Evolutionary conservation across 2,113 vertebrate genomes (phyloP), one percentile per base, ranked within the genome.

Genomic region (Pelecanus crispus): DNA sequence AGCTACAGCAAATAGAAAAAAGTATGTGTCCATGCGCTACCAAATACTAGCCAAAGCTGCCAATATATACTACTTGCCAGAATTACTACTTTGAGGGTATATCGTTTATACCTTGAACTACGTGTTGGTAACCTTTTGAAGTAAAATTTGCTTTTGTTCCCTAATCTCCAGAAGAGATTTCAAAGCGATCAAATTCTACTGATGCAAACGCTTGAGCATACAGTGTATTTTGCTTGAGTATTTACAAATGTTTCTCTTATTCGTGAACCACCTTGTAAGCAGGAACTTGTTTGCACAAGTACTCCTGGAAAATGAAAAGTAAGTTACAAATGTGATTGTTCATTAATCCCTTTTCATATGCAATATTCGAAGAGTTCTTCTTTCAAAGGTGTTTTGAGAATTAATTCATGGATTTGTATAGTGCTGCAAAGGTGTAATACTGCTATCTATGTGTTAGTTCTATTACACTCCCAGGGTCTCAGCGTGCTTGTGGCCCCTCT

Each of bases 191-290:
- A 87, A 7, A 91, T 72, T 67, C 83, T 67, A 66, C 59, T 28
- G 75, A 83, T 86, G 90, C 63, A 88, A 84, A 92, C 1, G 26
- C 83, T 79, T 81, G 36, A 53, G 45, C 63, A 86, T 7, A 71
- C 29, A 81, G 29, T 9, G 20, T 86, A 62, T 95, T 94, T 72
- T 67, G 8, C 83, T 63, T 4, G 61, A 85, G 61, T 89, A 94
- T 96, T 92, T 94, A 94, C 77, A 75, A 89, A 92, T 11, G 77
- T 84, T 93, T 88, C 61, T 74, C 90, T 86, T 89, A 89, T 68
- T 94, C 86, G 87, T 78, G 83, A 96, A 40, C 40, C 61, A 89
- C 49, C 80, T 42, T 45, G 56, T 61, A 94, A 92, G 83, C 73
- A 84, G 49, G 36, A 91, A 89, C 70, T 36, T 85, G 65, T 91